Evolutionary conservation across 2,113 vertebrate species (phyloP).

Genomic region (Urocynchramus pylzowi): DNA sequence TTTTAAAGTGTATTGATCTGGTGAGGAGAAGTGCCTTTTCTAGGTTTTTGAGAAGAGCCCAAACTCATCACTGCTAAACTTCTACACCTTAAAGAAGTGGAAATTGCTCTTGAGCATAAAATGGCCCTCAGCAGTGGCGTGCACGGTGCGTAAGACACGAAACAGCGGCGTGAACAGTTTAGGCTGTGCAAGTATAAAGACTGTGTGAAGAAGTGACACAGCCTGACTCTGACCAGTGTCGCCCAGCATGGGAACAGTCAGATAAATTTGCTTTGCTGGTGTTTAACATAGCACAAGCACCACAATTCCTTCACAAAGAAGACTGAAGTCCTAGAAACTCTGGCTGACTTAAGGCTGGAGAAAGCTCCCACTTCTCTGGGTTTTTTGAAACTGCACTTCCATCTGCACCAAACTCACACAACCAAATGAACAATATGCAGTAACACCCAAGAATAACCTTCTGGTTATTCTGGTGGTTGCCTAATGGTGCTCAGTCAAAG

Average conservation of each 20-base stretch:
- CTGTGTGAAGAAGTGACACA: not conserved
- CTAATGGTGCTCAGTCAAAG: not conserved
- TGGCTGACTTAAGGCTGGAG: not conserved
- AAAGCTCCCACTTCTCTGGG: not conserved
- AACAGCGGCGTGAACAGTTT: not conserved
- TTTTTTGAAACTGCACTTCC: not conserved
- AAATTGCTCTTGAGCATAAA: not conserved
- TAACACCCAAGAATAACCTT: not conserved
- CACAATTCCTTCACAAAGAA: not conserved
- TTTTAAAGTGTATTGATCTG: not conserved
- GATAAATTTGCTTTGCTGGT: rapidly evolving
- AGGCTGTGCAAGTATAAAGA: not conserved
- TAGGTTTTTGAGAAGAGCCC: not conserved
- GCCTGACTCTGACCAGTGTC: not conserved
- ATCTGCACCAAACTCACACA: not conserved
- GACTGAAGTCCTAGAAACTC: not conserved
- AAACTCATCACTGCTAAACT: not conserved
- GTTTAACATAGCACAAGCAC: not conserved
- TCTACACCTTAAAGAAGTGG: not conserved
- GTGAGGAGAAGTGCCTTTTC: not conserved
- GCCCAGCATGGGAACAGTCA: not conserved
- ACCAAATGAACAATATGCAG: not conserved
- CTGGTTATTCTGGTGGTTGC: not conserved
- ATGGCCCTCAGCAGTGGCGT: not conserved
- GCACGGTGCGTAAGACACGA: rapidly evolving